Percentiles rank a stretch among this genome's conserved stretches.
phyloP scores from a whole-genome alignment of 2,113 vertebrate species.

The Gnathonemus longibarbis region DNA sequence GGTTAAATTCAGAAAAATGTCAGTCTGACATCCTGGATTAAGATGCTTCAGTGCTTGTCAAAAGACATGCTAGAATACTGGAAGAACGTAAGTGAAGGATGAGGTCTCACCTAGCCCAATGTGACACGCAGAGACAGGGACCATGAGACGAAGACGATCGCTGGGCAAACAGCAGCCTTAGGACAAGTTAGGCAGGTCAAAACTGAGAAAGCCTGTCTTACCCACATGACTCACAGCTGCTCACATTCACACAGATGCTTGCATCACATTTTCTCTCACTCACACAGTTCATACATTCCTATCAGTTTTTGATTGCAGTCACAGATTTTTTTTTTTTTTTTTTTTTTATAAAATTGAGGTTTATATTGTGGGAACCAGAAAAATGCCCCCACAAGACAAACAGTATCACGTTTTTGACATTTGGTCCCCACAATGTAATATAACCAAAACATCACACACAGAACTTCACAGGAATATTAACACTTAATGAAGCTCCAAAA shows the following conservation, averaged over 20 bases:
- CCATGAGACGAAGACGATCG: background rate
- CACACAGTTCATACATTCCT: background rate
- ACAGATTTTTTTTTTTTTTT: no score
- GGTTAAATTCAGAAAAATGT: background rate
- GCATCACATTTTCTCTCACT: background rate
- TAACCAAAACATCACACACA: background rate
- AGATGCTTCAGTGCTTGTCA: background rate
- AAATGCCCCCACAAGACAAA: background rate
- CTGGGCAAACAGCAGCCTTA: background rate
- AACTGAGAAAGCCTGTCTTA: background rate
- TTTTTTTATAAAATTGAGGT: background rate
- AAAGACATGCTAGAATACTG: background rate
- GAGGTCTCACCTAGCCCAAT: background rate
- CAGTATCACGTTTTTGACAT: no score
- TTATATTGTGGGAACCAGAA: background rate
- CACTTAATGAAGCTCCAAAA: background rate
- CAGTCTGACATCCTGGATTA: background rate
- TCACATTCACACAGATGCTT: constrained; percentile 16
- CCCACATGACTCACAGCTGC: background rate
- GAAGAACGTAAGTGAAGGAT: background rate
- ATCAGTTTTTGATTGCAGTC: background rate
- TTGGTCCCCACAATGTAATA: background rate
- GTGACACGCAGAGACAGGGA: background rate
- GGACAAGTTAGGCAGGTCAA: background rate
- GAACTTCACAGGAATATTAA: background rate